phyloP scores from a whole-genome alignment of 2,888 invertebrate genomes.

The Drosophila diplacantha region DNA sequence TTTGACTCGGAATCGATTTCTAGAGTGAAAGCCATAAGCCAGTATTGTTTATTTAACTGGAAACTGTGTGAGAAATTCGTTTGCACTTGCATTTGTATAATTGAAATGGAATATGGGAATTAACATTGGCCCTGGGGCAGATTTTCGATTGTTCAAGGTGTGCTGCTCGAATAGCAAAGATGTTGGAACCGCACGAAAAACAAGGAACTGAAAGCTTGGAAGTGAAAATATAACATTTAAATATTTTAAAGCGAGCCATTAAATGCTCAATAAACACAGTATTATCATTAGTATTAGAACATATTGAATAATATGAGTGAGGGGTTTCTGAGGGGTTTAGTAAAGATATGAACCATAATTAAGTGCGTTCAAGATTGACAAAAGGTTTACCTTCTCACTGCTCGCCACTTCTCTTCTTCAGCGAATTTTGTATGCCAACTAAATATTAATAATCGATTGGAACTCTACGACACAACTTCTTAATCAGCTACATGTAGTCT shows the following conservation, averaged over 20 bases:
- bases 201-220: not conserved
- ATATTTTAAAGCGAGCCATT: too few species aligned
- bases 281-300: too few species aligned
- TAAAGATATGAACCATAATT: too few species aligned
- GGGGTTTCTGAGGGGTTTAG: too few species aligned
- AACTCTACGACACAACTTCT: not conserved
- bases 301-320: too few species aligned
- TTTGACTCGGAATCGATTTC: conserved; percentile 26
- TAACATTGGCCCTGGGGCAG: not conserved
- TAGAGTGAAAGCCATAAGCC: not conserved
- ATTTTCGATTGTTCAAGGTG: conserved; percentile 19
- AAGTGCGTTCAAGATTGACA: too few species aligned
- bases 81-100: conserved; percentile 32
- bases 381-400: too few species aligned
- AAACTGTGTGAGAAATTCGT: conserved; percentile 11
- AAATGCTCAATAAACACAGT: too few species aligned
- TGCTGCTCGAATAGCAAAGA: not conserved
- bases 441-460: not conserved
- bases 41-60: conserved; percentile 15
- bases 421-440: too few species aligned
- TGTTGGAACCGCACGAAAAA: not conserved
- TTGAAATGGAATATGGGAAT: conserved; percentile 20
- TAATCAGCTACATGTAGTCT: not conserved
- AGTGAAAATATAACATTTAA: not conserved
- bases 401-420: too few species aligned